A percentile compares a stretch with the other conserved stretches of the same genome.
Evolutionary conservation across 2,797 vertebrate species (phyloP).

Genomic region (Dicrostonyx torquatus): DNA sequence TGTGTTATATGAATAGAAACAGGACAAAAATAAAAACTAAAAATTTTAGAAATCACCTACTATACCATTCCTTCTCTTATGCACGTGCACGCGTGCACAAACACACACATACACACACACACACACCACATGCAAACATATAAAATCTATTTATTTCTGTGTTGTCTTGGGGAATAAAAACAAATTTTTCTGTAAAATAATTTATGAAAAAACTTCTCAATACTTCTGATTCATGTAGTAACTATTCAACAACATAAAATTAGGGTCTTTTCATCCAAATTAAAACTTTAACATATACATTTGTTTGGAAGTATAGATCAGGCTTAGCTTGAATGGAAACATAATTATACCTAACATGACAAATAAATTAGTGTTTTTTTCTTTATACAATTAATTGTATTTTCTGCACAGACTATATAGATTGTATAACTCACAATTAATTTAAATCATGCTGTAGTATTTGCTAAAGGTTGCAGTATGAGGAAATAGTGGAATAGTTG

Average conservation of each 20-base stretch:
- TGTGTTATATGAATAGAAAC: not conserved
- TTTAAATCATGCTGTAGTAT: not conserved
- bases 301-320: too few species aligned
- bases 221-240: not conserved
- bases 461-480: not conserved
- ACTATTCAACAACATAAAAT: not conserved
- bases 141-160: not conserved
- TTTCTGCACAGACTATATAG: not conserved
- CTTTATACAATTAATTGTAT: not conserved
- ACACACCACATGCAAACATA: not conserved
- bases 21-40: not conserved
- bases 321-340: not conserved
- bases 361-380: not conserved
- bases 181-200: not conserved
- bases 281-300: not conserved
- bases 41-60: not conserved
- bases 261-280: not conserved
- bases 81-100: not conserved
- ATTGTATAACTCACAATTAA: not conserved
- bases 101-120: not conserved
- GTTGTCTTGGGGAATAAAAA: not conserved
- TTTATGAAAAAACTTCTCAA: not conserved
- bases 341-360: not conserved
- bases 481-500: not conserved
- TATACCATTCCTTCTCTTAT: not conserved